phyloP scores from a whole-genome alignment of 64 coral and sea anemone species.

The Dendronephthya gigantea region DNA sequence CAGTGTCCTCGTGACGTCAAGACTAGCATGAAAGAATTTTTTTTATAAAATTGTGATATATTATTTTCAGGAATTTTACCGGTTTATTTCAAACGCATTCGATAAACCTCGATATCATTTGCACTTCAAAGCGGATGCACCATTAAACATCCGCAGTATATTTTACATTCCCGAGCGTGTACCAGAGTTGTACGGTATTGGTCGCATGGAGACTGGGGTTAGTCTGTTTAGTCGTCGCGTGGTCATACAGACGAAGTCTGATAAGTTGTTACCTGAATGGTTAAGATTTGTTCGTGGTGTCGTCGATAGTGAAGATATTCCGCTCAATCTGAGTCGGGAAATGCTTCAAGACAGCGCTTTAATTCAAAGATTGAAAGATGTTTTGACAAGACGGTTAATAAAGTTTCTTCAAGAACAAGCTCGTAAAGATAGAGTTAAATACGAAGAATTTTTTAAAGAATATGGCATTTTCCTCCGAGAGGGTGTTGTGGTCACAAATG shows the following conservation, averaged over 20 bases:
- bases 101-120: slow-evolving; percentile 85
- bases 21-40: too few relatives aligned
- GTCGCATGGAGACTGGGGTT: slow-evolving; percentile 54
- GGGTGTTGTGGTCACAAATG: slow-evolving; percentile 73
- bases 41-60: too few relatives aligned
- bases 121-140: slow-evolving; percentile 93
- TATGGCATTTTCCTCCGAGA: slow-evolving; percentile 72
- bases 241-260: slow-evolving; percentile 66
- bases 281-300: slow-evolving; percentile 80
- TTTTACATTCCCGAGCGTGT: slow-evolving; percentile 92
- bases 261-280: slow-evolving; percentile 70
- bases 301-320: slow-evolving; percentile 94
- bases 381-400: slow-evolving; percentile 56
- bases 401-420: slow-evolving; percentile 75
- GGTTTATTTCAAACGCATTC: slow-evolving; percentile 66
- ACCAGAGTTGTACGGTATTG: slow-evolving; percentile 56
- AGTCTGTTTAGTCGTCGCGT: slow-evolving; percentile 74
- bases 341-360: slow-evolving; percentile 92
- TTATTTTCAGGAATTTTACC: slow-evolving; percentile 72
- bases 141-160: slow-evolving; percentile 79
- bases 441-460: slow-evolving; percentile 87
- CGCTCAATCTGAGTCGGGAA: slow-evolving; percentile 80
- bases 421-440: slow-evolving; percentile 77
- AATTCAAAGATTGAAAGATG: slow-evolving; percentile 61
- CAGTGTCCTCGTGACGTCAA: too few relatives aligned